Evolutionary conservation across 2,888 invertebrate genomes (phyloP), one percentile per base, ranked within the genome.

Genomic region (Ectropis crepuscularia): DNA sequence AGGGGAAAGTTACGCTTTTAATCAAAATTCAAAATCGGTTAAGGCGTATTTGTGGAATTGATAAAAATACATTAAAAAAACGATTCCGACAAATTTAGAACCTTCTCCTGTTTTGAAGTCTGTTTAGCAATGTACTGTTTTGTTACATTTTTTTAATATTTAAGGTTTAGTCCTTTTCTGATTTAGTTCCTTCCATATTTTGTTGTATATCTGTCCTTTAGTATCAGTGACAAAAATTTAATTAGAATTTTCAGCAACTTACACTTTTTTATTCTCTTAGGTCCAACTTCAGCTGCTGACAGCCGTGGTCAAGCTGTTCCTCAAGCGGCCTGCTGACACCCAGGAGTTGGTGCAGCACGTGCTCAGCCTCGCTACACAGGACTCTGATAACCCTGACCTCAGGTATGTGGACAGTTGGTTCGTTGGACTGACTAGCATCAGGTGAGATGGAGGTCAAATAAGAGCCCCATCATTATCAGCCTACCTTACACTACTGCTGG

Each of bases 271-370:
- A 4, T 28, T 28, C 4, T 28, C 16, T 6, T 71, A 92, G 92
- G 97, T 98, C 0, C 99, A 99, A 88, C 93, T 99, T 55, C 99
- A 99, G 84, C 92, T 99, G 65, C 92, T 99, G 62, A 99, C 99
- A 0, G 99, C 99, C 0, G 99, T 99, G 62, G 99, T 99, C 9
- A 99, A 99, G 88, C 92, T 99, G 71, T 99, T 99, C 94, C 93
- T 99, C 75, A 99, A 99, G 89, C 95, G 99, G 43, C 99, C 99
- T 0, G 98, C 99, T 0, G 99, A 99, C 85, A 99, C 99, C 0
- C 99, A 99, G 89, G 99, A 99, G 83, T 90, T 99, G 62, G 99
- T 99, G 5, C 99, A 99, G 83, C 99, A 99, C 85, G 98, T 98
- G 6, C 94, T 98, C 10, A 97, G 97, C 74, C 93, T 98, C 72